Evolutionary conservation across 2,113 vertebrate genomes (phyloP), one percentile per base, ranked within the genome.

Genomic region (Callionymus lyra): DNA sequence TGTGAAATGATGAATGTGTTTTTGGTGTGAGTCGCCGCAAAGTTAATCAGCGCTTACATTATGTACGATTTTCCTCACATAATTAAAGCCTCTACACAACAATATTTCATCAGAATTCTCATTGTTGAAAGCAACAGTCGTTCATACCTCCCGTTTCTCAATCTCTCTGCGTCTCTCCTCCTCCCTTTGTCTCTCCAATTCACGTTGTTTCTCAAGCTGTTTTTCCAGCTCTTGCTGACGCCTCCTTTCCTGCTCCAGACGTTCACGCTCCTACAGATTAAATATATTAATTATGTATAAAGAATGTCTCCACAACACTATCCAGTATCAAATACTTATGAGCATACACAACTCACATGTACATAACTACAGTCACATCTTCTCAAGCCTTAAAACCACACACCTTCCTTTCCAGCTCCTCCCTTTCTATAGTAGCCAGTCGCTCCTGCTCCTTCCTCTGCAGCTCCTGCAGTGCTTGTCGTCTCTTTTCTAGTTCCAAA

Each of bases 381-480:
- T 31, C 13, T 6, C 6, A 12, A 2, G n/a, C 17, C 16, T 11
- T 11, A 18, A 2, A 6, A 12, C 6, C 12, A 19, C 16, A 10
- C 16, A 63, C 80, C 73, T 89, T 92, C 17, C 93, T 65, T 35
- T 98, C 94, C 66, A 88, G 93, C 43, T 99, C 95, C 0, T 90
- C 89, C 6, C 93, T 73, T 63, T 99, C 95, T 39, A 97, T 78
- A 9, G 93, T 82, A 0, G 92, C 93, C 53, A 99, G 78, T 1
- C 95, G 77, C 79, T 99, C 94, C 68, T 94, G 92, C 55, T 99
- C 95, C 41, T 97, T 94, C 44, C 95, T 90, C 57, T 99, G 95
- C 76, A 88, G 93, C 70, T 99, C 95, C 64, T 94, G 67, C 16
- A 99, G 86, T 0, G 93, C 92, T 59, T 94, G 92, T 1, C 95